A percentile compares a stretch with the other conserved stretches of the same genome.
Conservation (phyloP, 2,113 vertebrate genomes). For the Cardinalis cardinalis region DNA sequence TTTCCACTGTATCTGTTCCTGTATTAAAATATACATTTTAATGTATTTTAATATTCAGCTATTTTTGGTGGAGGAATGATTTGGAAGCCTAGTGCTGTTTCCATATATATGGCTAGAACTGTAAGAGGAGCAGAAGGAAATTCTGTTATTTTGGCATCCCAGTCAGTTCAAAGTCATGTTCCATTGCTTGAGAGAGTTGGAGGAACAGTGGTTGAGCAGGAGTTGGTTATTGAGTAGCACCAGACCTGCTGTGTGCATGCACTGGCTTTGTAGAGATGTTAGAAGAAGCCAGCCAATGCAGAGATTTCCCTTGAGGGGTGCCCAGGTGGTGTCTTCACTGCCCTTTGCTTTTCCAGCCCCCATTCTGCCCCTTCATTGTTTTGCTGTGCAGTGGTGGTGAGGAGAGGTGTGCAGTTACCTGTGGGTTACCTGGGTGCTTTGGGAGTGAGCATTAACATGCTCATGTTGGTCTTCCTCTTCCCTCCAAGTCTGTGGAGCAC, state of each 20-base stretch:
- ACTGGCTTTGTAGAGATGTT: not conserved
- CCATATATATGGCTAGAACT: not conserved
- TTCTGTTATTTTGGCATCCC: not conserved
- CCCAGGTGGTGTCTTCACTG: not conserved
- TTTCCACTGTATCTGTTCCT: not conserved
- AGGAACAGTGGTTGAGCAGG: not conserved
- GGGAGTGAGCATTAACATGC: not conserved
- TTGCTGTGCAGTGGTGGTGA: not conserved
- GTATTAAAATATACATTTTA: not conserved
- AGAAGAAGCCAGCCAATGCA: not conserved
- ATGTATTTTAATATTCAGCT: not conserved
- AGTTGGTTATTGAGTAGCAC: not conserved
- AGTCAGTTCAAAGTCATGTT: not conserved
- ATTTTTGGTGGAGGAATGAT: fast-evolving
- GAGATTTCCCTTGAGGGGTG: not conserved
- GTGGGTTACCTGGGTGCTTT: not conserved
- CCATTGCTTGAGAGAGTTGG: not conserved
- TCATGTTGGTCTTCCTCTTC: not conserved
- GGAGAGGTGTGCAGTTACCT: not conserved
- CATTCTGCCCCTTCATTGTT: not conserved
- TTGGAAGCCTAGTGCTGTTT: not conserved
- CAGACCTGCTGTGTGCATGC: not conserved
- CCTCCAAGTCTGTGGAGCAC: not conserved
- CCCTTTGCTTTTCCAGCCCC: not conserved
- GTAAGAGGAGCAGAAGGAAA: not conserved